Conservation (phyloP, 2,113 vertebrate species). For the Jaculus jaculus region DNA sequence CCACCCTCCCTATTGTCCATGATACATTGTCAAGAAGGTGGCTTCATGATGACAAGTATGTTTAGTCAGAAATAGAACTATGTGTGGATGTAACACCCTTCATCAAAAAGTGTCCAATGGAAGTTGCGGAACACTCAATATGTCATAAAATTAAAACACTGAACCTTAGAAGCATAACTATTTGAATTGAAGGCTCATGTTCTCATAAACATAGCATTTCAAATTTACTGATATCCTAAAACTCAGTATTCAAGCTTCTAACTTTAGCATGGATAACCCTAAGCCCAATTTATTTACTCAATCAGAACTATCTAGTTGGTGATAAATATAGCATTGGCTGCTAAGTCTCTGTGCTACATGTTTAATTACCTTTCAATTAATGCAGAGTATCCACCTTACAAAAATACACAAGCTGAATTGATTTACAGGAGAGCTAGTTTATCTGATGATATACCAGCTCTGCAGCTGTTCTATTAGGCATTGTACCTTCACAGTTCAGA, state of each 20-base stretch:
- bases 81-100: not conserved
- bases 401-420: not conserved
- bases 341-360: not conserved
- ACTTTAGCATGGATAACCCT: not conserved
- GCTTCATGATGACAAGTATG: not conserved
- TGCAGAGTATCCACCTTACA: not conserved
- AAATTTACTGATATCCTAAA: not conserved
- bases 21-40: not conserved
- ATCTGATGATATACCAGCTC: not conserved
- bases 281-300: not conserved
- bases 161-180: not conserved
- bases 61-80: not conserved
- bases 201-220: not conserved
- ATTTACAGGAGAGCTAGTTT: constrained; percentile 23
- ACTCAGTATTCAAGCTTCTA: not conserved
- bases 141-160: not conserved
- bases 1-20: no score
- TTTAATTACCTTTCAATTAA: not conserved
- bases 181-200: not conserved
- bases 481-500: not conserved
- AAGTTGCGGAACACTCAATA: not conserved
- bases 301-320: not conserved
- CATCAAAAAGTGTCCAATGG: not conserved
- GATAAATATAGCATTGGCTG: not conserved
- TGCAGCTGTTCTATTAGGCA: not conserved